Conservation (phyloP, 2,888 invertebrate species). For the Nemoura dubitans region DNA sequence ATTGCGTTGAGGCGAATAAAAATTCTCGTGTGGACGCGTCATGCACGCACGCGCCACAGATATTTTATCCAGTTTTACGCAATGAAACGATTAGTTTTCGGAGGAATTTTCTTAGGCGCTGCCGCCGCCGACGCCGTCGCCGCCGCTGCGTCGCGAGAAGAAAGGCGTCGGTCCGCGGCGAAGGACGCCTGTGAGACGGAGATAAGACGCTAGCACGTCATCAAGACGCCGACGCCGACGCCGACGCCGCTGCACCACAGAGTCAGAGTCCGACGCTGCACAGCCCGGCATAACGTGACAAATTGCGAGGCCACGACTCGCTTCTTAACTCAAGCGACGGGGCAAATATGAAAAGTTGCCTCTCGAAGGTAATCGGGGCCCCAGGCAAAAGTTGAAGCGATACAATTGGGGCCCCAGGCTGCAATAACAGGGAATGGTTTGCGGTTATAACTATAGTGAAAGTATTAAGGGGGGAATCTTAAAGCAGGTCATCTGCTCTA, state of each 20-base stretch:
- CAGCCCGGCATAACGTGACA: slow-evolving; percentile 19
- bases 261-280: not conserved
- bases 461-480: no score
- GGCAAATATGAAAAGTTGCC: not conserved
- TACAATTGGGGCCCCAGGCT: not conserved
- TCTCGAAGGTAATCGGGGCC: not conserved
- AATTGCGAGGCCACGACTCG: not conserved
- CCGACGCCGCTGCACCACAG: not conserved
- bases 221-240: not conserved
- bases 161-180: not conserved
- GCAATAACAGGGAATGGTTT: no score
- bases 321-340: not conserved
- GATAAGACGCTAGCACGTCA: slow-evolving; percentile 24
- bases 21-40: not conserved
- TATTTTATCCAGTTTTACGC: slow-evolving; percentile 15
- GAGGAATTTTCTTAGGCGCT: not conserved
- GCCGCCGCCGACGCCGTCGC: no score
- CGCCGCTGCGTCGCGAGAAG: no score
- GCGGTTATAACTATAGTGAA: no score
- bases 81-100: slow-evolving; percentile 25
- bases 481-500: no score
- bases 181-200: slow-evolving; percentile 21
- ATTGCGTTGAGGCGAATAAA: not conserved
- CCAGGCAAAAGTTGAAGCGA: not conserved
- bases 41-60: not conserved